These are phyloP conservation scores for Phycodurus eques DNA, from an alignment of 2,113 vertebrate species.

Conservation along the genomic window DNA sequence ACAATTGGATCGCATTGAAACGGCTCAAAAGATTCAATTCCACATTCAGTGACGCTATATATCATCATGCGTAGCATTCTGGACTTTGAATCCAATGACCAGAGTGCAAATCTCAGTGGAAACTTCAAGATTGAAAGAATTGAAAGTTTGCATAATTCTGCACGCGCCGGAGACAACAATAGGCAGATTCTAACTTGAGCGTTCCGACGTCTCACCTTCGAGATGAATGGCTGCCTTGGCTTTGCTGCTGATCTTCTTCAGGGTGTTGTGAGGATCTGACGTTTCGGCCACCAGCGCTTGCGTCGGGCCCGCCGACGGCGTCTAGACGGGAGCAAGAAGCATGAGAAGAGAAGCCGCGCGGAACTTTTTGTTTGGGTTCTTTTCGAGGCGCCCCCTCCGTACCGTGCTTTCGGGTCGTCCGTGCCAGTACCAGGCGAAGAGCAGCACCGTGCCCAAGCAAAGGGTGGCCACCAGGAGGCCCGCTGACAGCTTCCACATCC, in stretches of 20 bases:
- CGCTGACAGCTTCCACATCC: slow-evolving; percentile 47
- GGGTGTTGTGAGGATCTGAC: slow-evolving; percentile 44
- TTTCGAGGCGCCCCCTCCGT: slow-evolving; percentile 3
- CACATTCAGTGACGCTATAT: not conserved
- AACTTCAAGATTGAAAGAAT: slow-evolving; percentile 9
- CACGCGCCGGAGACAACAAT: not conserved
- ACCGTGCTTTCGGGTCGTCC: slow-evolving; percentile 32
- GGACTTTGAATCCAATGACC: slow-evolving; percentile 80
- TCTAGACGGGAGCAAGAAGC: slow-evolving; percentile 14
- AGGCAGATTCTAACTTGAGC: not conserved
- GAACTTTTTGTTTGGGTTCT: not conserved
- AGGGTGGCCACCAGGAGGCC: slow-evolving; percentile 30
- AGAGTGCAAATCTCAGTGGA: slow-evolving; percentile 79
- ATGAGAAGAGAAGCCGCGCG: not conserved
- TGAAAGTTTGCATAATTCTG: not conserved
- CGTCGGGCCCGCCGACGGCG: slow-evolving; percentile 2
- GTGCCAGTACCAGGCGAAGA: slow-evolving; percentile 42
- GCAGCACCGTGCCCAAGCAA: slow-evolving; percentile 36
- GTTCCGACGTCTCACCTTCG: slow-evolving; percentile 63
- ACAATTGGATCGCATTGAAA: too few relatives aligned
- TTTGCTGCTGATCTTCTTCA: slow-evolving; percentile 56
- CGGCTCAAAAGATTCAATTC: too few relatives aligned
- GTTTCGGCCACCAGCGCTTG: slow-evolving; percentile 8
- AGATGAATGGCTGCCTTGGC: slow-evolving; percentile 74
- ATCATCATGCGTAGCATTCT: slow-evolving; percentile 67